These are phyloP conservation scores for Thalassoma bifasciatum DNA, from an alignment of 2,113 vertebrate genomes.

Conservation along the genomic window DNA sequence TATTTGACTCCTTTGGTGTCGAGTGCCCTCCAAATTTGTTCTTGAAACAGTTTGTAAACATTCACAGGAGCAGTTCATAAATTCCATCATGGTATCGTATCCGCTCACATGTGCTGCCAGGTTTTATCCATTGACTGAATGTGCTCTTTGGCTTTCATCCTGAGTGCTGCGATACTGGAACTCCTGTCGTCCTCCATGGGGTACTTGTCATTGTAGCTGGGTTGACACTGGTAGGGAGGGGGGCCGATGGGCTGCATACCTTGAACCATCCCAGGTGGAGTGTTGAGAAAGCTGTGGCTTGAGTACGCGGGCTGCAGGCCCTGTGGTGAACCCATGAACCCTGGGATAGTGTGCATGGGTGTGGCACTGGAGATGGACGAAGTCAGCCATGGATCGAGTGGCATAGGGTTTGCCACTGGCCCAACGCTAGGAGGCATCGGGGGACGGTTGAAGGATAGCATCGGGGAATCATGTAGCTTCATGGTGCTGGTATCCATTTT, in stretches of 20 bases:
- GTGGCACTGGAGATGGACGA: slow-evolving; percentile 89
- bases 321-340: slow-evolving; percentile 89
- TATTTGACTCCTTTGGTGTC: slow-evolving; percentile 44
- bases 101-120: slow-evolving; percentile 91
- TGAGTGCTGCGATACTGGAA: slow-evolving; percentile 90
- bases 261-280: slow-evolving; percentile 84
- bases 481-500: slow-evolving; percentile 89
- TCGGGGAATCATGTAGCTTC: slow-evolving; percentile 90
- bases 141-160: slow-evolving; percentile 95
- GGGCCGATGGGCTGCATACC: slow-evolving; percentile 89
- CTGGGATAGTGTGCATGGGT: slow-evolving; percentile 86
- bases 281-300: slow-evolving; percentile 86
- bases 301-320: slow-evolving; percentile 87
- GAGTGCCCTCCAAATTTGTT: slow-evolving; percentile 8
- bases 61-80: slow-evolving; percentile 40
- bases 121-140: slow-evolving; percentile 94
- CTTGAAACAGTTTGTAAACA: slow-evolving; percentile 66
- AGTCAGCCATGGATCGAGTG: slow-evolving; percentile 91
- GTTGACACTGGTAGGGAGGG: slow-evolving; percentile 86
- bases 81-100: slow-evolving; percentile 8
- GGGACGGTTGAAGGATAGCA: slow-evolving; percentile 88
- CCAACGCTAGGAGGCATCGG: slow-evolving; percentile 84
- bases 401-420: slow-evolving; percentile 84
- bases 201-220: slow-evolving; percentile 90
- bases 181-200: slow-evolving; percentile 89